These are phyloP conservation scores for Cepaea hortensis DNA, from an alignment of 2,888 invertebrate genomes.

Conservation along the genomic window DNA sequence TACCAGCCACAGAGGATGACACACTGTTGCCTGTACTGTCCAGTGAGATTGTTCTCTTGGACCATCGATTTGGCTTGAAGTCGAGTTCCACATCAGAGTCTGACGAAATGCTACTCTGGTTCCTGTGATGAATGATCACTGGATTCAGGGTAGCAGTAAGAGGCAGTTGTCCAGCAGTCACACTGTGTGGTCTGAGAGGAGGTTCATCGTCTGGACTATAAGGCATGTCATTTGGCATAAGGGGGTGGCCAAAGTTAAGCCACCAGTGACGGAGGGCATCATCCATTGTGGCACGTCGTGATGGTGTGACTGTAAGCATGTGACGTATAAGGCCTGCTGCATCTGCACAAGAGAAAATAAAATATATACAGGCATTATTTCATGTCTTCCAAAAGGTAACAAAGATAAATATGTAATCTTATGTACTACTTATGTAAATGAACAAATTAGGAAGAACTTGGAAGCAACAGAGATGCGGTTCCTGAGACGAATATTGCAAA, in stretches of 20 bases:
- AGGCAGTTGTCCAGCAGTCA: constrained; percentile 23
- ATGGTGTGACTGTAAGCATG: constrained; percentile 94
- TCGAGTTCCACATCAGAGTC: constrained; percentile 64
- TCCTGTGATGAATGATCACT: constrained; percentile 49
- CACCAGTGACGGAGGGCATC: constrained; percentile 97
- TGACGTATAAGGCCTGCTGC: constrained; percentile 95
- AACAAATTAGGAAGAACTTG: too few species aligned
- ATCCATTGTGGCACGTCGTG: constrained; percentile 91
- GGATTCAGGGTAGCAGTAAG: neutral
- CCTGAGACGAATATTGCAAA: too few species aligned
- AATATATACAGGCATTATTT: neutral
- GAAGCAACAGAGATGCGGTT: too few species aligned
- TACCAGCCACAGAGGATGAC: constrained; percentile 44
- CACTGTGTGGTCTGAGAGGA: constrained; percentile 6
- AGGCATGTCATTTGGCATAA: constrained; percentile 63
- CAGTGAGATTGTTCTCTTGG: constrained; percentile 8
- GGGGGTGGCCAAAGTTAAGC: constrained; percentile 83
- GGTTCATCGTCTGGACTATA: constrained; percentile 58
- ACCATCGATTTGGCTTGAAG: constrained; percentile 28
- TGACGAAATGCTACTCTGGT: constrained; percentile 56
- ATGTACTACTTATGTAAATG: neutral
- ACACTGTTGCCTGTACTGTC: constrained; percentile 45
- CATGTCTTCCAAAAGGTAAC: neutral
- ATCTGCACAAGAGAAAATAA: constrained; percentile 79
- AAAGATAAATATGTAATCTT: neutral